Percentiles rank a stretch among this genome's conserved stretches.
phyloP scores from a whole-genome alignment of 2,797 vertebrate species.

The Sitta carolinensis region DNA sequence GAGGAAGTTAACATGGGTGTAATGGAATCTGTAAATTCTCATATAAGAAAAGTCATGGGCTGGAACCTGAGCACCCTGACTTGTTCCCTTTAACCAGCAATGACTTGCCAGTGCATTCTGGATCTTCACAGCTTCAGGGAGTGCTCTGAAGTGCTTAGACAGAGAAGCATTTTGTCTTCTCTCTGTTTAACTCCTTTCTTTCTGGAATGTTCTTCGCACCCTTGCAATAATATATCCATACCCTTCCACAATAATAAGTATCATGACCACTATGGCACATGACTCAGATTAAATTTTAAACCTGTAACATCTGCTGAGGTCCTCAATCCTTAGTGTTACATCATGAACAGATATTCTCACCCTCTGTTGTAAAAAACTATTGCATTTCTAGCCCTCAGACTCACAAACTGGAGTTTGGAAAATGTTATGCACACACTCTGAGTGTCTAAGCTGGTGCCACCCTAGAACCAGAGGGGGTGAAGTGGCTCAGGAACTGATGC shows the following conservation, averaged over 20 bases:
- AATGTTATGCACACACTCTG: not conserved
- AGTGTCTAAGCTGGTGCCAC: not conserved
- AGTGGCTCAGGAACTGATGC: not conserved
- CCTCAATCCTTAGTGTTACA: not conserved
- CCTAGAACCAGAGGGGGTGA: not conserved
- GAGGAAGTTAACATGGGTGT: not conserved
- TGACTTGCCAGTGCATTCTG: not conserved
- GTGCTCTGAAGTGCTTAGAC: not conserved
- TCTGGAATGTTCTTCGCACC: not conserved
- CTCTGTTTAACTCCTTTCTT: not conserved
- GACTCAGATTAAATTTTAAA: not conserved
- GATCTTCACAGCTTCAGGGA: not conserved
- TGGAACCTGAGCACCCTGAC: slow-evolving; percentile 13
- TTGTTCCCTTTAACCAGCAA: not conserved
- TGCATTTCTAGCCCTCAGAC: not conserved
- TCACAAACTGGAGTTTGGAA: not conserved
- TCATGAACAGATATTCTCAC: not conserved
- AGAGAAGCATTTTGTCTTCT: not conserved
- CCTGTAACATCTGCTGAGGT: not conserved
- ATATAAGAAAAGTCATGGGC: not conserved
- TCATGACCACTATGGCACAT: not conserved
- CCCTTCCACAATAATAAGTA: not conserved
- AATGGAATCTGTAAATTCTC: slow-evolving; percentile 26
- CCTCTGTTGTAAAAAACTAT: not conserved
- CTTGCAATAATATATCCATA: not conserved